Conservation (phyloP, 2,797 vertebrate species). For the Myripristis jacobus region DNA sequence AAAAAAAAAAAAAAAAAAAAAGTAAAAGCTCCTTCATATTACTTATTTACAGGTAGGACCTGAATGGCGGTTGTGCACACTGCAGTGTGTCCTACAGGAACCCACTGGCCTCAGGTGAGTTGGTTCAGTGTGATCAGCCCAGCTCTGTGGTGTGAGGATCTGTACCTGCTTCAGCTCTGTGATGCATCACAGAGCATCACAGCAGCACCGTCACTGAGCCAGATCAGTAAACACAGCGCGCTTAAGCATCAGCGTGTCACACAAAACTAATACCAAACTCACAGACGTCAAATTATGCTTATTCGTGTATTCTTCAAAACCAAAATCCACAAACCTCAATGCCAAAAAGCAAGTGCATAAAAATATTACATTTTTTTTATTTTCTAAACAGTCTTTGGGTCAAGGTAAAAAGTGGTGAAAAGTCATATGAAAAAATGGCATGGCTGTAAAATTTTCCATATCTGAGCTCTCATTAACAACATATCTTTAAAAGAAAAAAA, state of each 20-base stretch:
- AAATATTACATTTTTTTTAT: background rate
- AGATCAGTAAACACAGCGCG: background rate
- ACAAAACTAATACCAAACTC: background rate
- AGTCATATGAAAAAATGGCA: background rate
- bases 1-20: slow-evolving; percentile 11
- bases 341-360: background rate
- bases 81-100: background rate
- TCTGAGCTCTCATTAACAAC: slow-evolving; percentile 7
- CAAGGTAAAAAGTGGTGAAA: slow-evolving; percentile 6
- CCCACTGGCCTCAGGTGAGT: background rate
- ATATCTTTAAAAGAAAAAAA: slow-evolving; percentile 11
- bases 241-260: too few relatives aligned
- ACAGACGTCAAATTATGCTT: background rate
- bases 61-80: background rate
- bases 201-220: too few relatives aligned
- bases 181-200: background rate
- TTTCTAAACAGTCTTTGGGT: slow-evolving; percentile 55
- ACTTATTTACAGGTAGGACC: slow-evolving; percentile 40
- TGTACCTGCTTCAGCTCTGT: background rate
- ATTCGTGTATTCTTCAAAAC: background rate
- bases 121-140: background rate
- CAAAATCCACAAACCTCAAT: background rate
- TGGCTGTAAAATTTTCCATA: background rate
- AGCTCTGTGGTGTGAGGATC: background rate
- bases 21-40: slow-evolving; percentile 18